A percentile compares a stretch with the other conserved stretches of the same genome.
phyloP scores from a whole-genome alignment of 1,140 invertebrate genomes.

The Bombus vancouverensis region DNA sequence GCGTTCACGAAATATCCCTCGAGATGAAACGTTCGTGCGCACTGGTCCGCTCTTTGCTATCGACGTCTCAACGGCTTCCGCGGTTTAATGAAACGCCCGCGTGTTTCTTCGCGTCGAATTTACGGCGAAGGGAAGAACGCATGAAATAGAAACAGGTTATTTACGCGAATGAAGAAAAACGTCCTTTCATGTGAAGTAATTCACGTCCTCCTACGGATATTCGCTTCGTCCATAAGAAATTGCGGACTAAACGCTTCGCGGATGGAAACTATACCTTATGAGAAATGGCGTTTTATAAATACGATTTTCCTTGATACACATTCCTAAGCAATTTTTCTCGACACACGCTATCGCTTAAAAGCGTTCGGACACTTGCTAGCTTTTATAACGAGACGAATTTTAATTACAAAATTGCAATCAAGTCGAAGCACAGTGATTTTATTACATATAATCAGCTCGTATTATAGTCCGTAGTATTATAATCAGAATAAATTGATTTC shows the following conservation, averaged over 20 bases:
- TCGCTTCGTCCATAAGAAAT: background rate
- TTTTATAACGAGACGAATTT: background rate
- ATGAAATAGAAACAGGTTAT: background rate
- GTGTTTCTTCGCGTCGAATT: background rate
- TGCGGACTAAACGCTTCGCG: background rate
- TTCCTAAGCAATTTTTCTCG: background rate
- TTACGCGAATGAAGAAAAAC: background rate
- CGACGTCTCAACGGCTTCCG: background rate
- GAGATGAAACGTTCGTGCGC: background rate
- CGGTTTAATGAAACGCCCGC: slow-evolving; percentile 33
- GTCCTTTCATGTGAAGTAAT: too few relatives aligned
- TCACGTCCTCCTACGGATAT: background rate
- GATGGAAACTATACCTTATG: background rate
- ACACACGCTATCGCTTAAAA: too few relatives aligned
- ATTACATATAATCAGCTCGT: too few relatives aligned
- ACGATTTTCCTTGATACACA: background rate
- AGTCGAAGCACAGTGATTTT: too few relatives aligned
- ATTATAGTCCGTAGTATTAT: background rate
- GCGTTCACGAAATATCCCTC: slow-evolving; percentile 1
- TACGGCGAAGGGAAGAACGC: background rate
- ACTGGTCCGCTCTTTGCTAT: background rate
- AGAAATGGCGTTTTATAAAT: background rate
- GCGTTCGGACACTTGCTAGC: too few relatives aligned
- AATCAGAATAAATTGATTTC: too few relatives aligned
- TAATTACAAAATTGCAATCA: too few relatives aligned